Conservation (phyloP, 2,888 invertebrate species). For the Diarsia brunnea region DNA sequence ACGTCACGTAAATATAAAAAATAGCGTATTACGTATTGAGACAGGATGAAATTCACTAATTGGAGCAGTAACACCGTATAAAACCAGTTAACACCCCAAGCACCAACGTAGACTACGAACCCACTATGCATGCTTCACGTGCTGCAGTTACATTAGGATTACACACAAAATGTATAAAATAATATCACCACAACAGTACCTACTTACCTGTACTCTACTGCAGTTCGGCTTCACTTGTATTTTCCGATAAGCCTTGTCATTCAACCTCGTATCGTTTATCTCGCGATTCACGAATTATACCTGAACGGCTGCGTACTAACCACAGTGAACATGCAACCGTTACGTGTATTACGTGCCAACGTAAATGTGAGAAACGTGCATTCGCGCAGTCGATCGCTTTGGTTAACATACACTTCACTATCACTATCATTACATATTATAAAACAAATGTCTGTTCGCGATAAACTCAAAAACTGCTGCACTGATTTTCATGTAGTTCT, state of each 20-base stretch:
- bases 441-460: too few species aligned
- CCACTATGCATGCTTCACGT: background rate
- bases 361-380: background rate
- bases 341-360: too few species aligned
- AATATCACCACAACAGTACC: background rate
- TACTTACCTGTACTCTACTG: background rate
- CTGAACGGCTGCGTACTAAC: background rate
- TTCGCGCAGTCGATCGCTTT: background rate
- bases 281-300: background rate
- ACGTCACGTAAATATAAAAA: too few species aligned
- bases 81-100: background rate
- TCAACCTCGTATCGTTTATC: slow-evolving; percentile 6
- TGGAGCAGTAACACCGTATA: background rate
- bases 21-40: background rate
- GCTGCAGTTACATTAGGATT: background rate
- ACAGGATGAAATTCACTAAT: background rate
- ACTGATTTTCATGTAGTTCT: too few species aligned
- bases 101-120: background rate
- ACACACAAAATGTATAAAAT: background rate
- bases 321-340: too few species aligned
- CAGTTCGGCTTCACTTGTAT: background rate
- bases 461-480: too few species aligned
- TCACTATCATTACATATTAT: too few species aligned
- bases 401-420: too few species aligned
- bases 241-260: slow-evolving; percentile 26